phyloP scores from a whole-genome alignment of 2,113 vertebrate genomes.

The Engystomops pustulosus region DNA sequence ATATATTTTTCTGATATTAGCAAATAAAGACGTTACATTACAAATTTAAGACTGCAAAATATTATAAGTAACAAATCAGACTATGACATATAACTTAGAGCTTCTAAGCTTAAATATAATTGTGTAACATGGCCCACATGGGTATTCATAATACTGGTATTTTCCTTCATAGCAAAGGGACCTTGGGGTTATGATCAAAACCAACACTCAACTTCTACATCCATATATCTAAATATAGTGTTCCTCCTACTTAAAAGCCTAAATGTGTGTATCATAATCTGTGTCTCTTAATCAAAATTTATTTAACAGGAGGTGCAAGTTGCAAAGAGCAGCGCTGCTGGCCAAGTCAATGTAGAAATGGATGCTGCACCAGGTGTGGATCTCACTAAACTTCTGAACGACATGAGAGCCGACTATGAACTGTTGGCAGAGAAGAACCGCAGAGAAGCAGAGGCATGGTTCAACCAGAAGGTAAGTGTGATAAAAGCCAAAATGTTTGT shows the following conservation, averaged over 20 bases:
- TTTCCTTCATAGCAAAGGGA: no score
- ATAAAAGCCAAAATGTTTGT: no score
- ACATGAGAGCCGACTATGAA: slow-evolving; percentile 83
- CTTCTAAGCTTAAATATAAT: no score
- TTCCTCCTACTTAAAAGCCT: no score
- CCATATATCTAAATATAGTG: no score
- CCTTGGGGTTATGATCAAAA: no score
- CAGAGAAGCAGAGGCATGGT: slow-evolving; percentile 82
- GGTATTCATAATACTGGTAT: no score
- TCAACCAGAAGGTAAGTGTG: slow-evolving; percentile 80
- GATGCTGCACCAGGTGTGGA: slow-evolving; percentile 72
- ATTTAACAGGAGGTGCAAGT: slow-evolving; percentile 70
- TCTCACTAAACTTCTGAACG: slow-evolving; percentile 72
- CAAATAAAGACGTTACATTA: background rate
- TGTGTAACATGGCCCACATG: no score
- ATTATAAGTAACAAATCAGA: background rate
- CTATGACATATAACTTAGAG: no score
- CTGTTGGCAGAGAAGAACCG: slow-evolving; percentile 80
- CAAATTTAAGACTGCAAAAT: background rate
- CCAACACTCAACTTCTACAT: background rate
- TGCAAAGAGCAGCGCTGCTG: slow-evolving; percentile 68
- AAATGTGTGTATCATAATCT: no score
- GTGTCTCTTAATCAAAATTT: no score
- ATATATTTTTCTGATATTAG: background rate
- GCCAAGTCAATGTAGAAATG: slow-evolving; percentile 76